A percentile compares a stretch with the other conserved stretches of the same genome.
phyloP scores from a whole-genome alignment of 2,888 invertebrate genomes.

The Pyralis farinalis region DNA sequence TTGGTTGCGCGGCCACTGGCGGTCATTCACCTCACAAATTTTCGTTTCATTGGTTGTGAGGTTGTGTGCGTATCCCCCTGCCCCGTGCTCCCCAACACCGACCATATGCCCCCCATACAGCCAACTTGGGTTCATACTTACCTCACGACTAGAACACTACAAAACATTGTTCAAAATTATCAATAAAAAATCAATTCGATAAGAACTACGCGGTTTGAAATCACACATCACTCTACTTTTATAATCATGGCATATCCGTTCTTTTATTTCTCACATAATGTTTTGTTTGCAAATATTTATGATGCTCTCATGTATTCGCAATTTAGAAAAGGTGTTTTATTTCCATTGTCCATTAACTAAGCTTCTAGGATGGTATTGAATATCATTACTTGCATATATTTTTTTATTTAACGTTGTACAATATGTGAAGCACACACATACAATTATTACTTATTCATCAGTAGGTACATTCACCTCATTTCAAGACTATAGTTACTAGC shows the following conservation, averaged over 20 bases:
- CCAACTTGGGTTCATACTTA: constrained; percentile 45
- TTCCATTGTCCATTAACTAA: not conserved
- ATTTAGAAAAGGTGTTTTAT: not conserved
- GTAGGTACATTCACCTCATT: no score
- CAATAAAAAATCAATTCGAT: constrained; percentile 26
- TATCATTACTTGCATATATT: no score
- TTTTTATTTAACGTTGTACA: no score
- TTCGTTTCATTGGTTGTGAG: constrained; percentile 74
- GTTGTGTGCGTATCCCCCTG: constrained; percentile 49
- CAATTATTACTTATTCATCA: no score
- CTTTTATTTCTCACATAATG: constrained; percentile 1
- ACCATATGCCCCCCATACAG: constrained; percentile 47
- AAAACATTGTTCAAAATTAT: constrained; percentile 40
- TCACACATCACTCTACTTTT: not conserved
- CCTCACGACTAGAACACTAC: constrained; percentile 51
- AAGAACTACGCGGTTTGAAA: not conserved
- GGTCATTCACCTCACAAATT: constrained; percentile 79
- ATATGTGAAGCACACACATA: no score
- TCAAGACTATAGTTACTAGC: no score
- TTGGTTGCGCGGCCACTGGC: constrained; percentile 71
- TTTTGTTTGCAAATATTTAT: not conserved
- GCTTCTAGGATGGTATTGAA: no score
- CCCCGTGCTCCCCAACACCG: constrained; percentile 19
- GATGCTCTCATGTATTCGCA: no score
- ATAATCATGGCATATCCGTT: constrained; percentile 4